These are phyloP conservation scores for Pseudococcus viburni DNA, from an alignment of 2,888 invertebrate species.

Conservation along the genomic window DNA sequence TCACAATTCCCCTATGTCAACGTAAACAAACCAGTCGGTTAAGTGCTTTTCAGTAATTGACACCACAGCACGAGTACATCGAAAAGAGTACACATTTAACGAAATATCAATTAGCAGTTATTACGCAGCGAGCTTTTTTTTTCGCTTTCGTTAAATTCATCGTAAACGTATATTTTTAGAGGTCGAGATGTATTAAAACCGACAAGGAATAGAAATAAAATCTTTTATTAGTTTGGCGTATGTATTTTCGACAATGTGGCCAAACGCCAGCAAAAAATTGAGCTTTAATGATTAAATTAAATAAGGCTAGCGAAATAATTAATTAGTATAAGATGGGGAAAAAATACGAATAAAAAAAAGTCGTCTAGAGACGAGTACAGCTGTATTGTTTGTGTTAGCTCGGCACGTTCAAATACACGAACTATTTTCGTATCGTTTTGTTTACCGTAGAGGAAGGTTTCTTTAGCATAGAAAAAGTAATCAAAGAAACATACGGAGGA, in stretches of 20 bases:
- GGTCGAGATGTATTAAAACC: slow-evolving; percentile 22
- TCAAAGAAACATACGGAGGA: neutral
- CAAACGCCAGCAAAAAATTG: slow-evolving; percentile 21
- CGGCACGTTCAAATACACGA: neutral
- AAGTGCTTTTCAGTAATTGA: slow-evolving; percentile 30
- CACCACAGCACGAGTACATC: slow-evolving; percentile 29
- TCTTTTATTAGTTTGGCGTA: slow-evolving; percentile 33
- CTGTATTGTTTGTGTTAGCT: neutral
- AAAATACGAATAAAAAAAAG: neutral
- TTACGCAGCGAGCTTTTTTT: slow-evolving; percentile 37
- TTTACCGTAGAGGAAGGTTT: neutral
- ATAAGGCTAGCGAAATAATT: slow-evolving; percentile 6
- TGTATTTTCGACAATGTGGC: neutral
- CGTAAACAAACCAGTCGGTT: slow-evolving; percentile 6
- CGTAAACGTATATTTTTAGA: slow-evolving; percentile 45
- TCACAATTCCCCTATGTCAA: neutral
- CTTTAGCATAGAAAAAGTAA: neutral
- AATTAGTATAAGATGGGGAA: neutral
- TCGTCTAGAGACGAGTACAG: neutral
- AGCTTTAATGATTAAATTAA: slow-evolving; percentile 28
- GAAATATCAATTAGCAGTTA: slow-evolving; percentile 31
- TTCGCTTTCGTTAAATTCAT: neutral
- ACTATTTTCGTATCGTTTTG: neutral
- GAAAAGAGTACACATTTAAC: slow-evolving; percentile 11
- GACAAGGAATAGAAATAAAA: slow-evolving; percentile 29